Base-by-base conservation (phyloP, 1,140 invertebrate species). In the Contarinia nasturtii region DNA sequence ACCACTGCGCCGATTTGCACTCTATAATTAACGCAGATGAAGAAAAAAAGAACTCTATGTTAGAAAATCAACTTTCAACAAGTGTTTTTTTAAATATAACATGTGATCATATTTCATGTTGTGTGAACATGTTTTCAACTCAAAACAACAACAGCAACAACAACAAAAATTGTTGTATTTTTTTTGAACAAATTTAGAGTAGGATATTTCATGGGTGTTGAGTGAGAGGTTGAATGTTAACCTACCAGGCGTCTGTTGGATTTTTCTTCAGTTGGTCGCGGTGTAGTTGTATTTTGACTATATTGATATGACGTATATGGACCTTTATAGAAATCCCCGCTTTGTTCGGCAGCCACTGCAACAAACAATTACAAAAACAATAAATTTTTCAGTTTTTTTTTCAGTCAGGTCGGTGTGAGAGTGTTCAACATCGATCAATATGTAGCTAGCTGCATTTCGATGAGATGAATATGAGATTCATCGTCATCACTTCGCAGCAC, bases 301-400 rank as follows among this genome's bases (percentile, higher is more conserved):
- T 61, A 66, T 60, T 53, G 53, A 50, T 51, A 69, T 68, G n/a
- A 67, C 72, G 63, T 61, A 64, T 64, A 66, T 72, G 76, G 71
- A 76, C 76, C 73, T 74, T 84, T 84, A 81, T 77, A 82, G 79
- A 76, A 77, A 75, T 84, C 79, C 74, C 70, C 72, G 68, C 75
- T 73, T 59, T 71, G 69, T 61, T 75, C 75, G 67, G 73, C 74
- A 73, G 79, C 80, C 79, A 83, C 80, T 83, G 80, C 70, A 77
- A 44, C 43, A 44, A 44, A n/a, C 17, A 17, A 38, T 38, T 38
- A 38, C 36, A 38, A 38, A 38, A n/a, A 17, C 17, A 38, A 38
- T 38, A 38, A 38, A 17, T n/a, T 38, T 38, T 38, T 38, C 17
- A 38, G 36, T 38, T 38, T n/a, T n/a, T 38, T 38, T n/a, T 34